phyloP scores from a whole-genome alignment of 64 coral and sea anemone species.

The Montipora capricornis region DNA sequence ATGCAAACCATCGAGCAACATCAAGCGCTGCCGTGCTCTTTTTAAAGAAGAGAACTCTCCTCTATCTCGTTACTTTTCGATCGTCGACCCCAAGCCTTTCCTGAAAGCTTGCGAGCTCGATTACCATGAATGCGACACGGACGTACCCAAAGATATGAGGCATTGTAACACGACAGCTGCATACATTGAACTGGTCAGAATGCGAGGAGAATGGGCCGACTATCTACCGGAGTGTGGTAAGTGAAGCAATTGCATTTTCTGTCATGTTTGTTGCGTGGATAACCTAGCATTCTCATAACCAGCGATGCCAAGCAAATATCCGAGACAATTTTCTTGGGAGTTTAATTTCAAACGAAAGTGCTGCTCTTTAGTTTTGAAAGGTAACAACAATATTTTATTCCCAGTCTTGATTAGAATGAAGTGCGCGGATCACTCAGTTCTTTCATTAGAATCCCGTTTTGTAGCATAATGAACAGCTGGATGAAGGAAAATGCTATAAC shows the following conservation, averaged over 20 bases:
- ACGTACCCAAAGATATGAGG: conserved; percentile 77
- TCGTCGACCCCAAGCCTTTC: conserved; percentile 88
- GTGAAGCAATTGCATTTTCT: neutral
- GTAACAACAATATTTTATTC: too few relatives aligned
- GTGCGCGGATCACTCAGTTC: too few relatives aligned
- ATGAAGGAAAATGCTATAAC: too few relatives aligned
- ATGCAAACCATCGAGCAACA: conserved; percentile 40
- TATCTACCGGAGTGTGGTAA: conserved; percentile 94
- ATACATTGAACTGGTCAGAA: conserved; percentile 85
- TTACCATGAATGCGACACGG: conserved; percentile 73
- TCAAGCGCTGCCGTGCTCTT: conserved; percentile 66
- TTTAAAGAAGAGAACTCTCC: conserved; percentile 83
- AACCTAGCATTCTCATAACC: too few relatives aligned
- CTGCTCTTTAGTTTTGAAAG: too few relatives aligned
- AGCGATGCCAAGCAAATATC: too few relatives aligned
- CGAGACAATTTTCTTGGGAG: too few relatives aligned
- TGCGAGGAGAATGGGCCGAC: conserved; percentile 81
- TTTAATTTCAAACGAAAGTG: too few relatives aligned
- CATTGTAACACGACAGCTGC: conserved; percentile 94
- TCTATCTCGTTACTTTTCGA: conserved; percentile 75
- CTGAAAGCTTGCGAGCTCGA: conserved; percentile 80
- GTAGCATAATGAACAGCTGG: too few relatives aligned
- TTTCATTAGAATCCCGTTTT: too few relatives aligned
- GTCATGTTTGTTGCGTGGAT: too few relatives aligned
- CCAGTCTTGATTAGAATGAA: too few relatives aligned